Evolutionary conservation across 1,140 invertebrate species (phyloP).

Genomic region (Drosophila kohkoa): DNA sequence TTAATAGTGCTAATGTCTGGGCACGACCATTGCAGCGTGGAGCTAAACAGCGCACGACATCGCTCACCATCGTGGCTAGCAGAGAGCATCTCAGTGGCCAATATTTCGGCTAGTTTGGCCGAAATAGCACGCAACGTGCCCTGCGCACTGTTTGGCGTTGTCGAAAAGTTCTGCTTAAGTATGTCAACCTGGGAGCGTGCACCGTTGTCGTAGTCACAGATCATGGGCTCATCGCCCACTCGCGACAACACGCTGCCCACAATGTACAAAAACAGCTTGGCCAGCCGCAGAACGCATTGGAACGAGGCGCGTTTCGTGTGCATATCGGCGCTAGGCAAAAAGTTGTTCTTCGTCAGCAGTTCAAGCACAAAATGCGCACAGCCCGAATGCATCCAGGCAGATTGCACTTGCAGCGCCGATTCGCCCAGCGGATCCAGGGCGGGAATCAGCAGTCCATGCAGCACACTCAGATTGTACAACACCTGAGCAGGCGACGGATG

Average conservation of each 20-base stretch:
- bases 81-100: constrained; percentile 87
- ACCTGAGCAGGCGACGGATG: constrained; percentile 91
- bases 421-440: constrained; percentile 93
- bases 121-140: constrained; percentile 90
- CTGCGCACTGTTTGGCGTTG: constrained; percentile 86
- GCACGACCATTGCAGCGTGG: constrained; percentile 88
- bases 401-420: constrained; percentile 94
- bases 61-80: constrained; percentile 85
- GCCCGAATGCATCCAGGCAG: constrained; percentile 90
- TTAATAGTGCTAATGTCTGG: constrained; percentile 89
- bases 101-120: constrained; percentile 89
- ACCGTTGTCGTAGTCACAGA: constrained; percentile 71
- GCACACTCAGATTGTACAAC: constrained; percentile 91
- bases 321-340: constrained; percentile 92
- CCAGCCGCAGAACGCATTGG: constrained; percentile 94
- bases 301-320: constrained; percentile 94
- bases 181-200: constrained; percentile 83
- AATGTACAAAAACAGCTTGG: constrained; percentile 95
- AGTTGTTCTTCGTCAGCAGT: constrained; percentile 95
- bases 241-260: constrained; percentile 88
- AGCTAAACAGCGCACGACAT: constrained; percentile 86
- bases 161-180: constrained; percentile 84
- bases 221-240: constrained; percentile 80
- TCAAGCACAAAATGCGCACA: constrained; percentile 93
- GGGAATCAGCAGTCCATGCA: constrained; percentile 97